Conservation (phyloP, 2,888 invertebrate genomes). For the Tenthredo livida region DNA sequence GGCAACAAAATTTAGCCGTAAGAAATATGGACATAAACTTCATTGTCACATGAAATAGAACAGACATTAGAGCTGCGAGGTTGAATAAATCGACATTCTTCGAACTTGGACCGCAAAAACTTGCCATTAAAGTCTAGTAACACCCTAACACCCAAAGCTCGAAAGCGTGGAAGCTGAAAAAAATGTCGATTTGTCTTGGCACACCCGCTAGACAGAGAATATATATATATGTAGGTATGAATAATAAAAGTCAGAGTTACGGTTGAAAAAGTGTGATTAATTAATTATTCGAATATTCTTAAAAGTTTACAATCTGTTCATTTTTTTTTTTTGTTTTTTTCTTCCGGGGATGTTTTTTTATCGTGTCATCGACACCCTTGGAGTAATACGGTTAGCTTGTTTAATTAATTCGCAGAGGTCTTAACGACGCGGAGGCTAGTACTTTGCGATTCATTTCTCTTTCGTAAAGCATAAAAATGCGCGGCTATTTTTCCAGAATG, state of each 20-base stretch:
- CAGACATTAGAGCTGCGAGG: not conserved
- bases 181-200: too few species aligned
- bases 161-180: too few species aligned
- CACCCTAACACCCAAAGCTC: too few species aligned
- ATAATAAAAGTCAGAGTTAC: not conserved
- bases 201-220: not conserved
- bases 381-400: not conserved
- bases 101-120: too few species aligned
- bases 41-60: not conserved
- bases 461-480: slow-evolving; percentile 40
- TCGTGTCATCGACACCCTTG: not conserved
- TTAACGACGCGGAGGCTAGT: not conserved
- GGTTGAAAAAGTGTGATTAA: not conserved
- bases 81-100: not conserved
- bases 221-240: not conserved
- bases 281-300: not conserved
- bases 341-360: not conserved
- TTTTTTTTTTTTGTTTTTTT: not conserved
- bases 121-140: too few species aligned
- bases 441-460: slow-evolving; percentile 30
- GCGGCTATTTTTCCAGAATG: slow-evolving; percentile 45
- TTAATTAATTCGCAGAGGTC: slow-evolving; percentile 29
- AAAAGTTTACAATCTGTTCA: not conserved
- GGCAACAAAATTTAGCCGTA: not conserved
- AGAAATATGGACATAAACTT: not conserved